Conservation (phyloP, 2,797 vertebrate species). For the Syngnathus acus region DNA sequence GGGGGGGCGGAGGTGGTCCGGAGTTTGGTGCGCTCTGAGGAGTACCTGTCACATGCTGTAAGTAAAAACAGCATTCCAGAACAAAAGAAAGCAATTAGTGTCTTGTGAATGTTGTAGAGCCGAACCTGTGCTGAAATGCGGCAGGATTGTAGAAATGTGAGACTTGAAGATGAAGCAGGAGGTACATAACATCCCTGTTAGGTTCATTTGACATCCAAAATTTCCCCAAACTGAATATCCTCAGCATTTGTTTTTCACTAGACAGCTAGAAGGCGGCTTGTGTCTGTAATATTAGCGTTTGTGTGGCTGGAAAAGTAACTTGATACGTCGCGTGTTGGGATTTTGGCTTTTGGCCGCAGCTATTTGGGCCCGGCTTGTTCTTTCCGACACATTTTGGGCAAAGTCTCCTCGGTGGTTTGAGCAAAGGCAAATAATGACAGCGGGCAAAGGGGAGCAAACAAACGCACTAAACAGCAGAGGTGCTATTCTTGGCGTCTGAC, state of each 20-base stretch:
- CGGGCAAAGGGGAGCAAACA: slow-evolving; percentile 67
- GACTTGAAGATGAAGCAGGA: background rate
- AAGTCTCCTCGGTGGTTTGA: slow-evolving; percentile 45
- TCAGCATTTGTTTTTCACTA: background rate
- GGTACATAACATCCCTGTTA: too few relatives aligned
- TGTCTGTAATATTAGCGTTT: slow-evolving; percentile 18
- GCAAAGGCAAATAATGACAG: slow-evolving; percentile 57
- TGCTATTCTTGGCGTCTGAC: slow-evolving; percentile 53
- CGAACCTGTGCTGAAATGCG: background rate
- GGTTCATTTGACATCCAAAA: too few relatives aligned
- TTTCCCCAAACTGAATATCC: too few relatives aligned
- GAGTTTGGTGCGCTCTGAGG: slow-evolving; percentile 58
- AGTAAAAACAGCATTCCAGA: slow-evolving; percentile 45
- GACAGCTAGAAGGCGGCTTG: background rate
- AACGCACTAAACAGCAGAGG: slow-evolving; percentile 29
- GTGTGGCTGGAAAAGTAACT: background rate
- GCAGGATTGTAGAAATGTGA: slow-evolving; percentile 33
- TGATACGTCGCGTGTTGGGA: slow-evolving; percentile 25
- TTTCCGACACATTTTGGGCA: slow-evolving; percentile 1
- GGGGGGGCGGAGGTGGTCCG: slow-evolving; percentile 59
- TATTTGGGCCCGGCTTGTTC: slow-evolving; percentile 51
- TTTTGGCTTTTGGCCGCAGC: slow-evolving; percentile 49
- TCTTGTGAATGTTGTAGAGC: too few relatives aligned
- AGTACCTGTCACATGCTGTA: slow-evolving; percentile 76
- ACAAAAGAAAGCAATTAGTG: too few relatives aligned